phyloP scores from a whole-genome alignment of 2,888 invertebrate genomes.

The Chirona hameri region DNA sequence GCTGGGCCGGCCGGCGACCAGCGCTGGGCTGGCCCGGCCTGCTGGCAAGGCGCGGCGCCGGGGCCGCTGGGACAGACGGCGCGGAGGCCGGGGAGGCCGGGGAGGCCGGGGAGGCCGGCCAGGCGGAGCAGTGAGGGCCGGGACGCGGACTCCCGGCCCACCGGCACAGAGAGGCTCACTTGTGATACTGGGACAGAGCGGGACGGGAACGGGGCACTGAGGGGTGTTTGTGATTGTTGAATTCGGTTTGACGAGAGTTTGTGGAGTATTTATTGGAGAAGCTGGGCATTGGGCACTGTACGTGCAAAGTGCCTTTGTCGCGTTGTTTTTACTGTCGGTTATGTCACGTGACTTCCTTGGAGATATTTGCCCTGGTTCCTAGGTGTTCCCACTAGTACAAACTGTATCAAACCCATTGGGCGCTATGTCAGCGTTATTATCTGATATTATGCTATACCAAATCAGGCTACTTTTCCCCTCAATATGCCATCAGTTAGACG shows the following conservation, averaged over 20 bases:
- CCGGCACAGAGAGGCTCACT: too few relatives aligned
- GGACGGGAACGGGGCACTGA: neutral
- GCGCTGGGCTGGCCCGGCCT: neutral
- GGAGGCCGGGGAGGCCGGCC: too few relatives aligned
- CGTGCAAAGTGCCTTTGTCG: constrained; percentile 5
- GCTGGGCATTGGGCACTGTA: neutral
- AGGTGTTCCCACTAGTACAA: neutral
- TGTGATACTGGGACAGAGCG: neutral
- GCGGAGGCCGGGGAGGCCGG: neutral
- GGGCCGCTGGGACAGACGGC: neutral
- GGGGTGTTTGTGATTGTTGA: neutral
- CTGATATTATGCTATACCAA: neutral
- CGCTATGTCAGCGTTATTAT: neutral
- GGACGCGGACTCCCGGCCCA: too few relatives aligned
- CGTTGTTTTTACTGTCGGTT: neutral
- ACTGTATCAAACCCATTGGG: neutral
- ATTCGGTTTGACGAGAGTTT: neutral
- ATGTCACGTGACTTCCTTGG: neutral
- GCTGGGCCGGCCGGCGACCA: neutral
- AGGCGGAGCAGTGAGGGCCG: too few relatives aligned
- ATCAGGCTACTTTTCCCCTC: neutral
- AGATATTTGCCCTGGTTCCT: neutral
- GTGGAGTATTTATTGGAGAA: neutral
- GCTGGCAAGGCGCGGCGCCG: neutral
- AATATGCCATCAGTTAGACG: neutral